Base-by-base conservation (phyloP, 1,140 invertebrate genomes). In the Drosophila kohkoa region DNA sequence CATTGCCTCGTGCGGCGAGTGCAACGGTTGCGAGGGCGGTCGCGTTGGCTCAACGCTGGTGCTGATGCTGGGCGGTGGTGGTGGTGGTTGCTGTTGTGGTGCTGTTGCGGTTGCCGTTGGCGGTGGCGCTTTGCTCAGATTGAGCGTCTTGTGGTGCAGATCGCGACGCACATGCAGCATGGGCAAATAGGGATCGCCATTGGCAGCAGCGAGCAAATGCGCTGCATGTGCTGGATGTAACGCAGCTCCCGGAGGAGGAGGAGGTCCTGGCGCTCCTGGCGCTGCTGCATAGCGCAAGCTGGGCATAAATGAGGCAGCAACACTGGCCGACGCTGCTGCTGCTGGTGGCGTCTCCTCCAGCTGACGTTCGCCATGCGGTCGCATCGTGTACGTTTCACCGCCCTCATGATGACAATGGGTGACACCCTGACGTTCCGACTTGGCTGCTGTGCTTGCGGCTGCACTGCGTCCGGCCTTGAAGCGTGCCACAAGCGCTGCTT, bases 91-190 rank as follows among this genome's bases (percentile, higher is more conserved):
- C 2, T 38, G 35, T 0, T 2, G 2, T 10, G 8, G 20, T 32
- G 77, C 66, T 6, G 77, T 6, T 32, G 51, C 28, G 52, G 52
- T n/a, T 3, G 90, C 25, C 3, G 72, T 8, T 3, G 90, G 32
- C 8, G 70, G 66, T 0, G 58, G 7, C 8, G 71, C 70, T 49
- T 85, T 91, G 30, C 75, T 81, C 1, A 57, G 77, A 51, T 87
- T 88, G 43, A 94, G 89, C 57, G 93, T 93, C 58, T 93, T 93
- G 75, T 95, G 95, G 65, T 96, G 94, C 20, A 96, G 92, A 79
- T 96, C 96, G 87, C 96, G 93, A 38, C 96, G 93, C 20, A 96
- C 96, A 78, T 96, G 96, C 28, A 96, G 81, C 70, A 95, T 95
- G 1, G 95, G 95, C 68, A 95, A 91, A 54, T 93, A 93, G 11